Conservation (phyloP, 2,888 invertebrate species). For the Xestia c-nigrum region DNA sequence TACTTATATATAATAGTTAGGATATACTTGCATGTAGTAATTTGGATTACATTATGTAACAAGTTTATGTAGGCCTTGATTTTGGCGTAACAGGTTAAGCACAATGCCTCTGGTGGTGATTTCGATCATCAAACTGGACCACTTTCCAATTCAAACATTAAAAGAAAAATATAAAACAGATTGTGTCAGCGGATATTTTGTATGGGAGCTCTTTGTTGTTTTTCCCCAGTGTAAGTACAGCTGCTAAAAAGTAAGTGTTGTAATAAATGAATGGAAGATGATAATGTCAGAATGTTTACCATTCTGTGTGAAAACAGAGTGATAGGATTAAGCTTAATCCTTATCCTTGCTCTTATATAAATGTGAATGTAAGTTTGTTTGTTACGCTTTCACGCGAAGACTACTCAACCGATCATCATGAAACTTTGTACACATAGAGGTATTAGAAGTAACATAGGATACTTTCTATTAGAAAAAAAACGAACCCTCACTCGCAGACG, state of each 20-base stretch:
- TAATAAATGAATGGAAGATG: not conserved
- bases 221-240: not conserved
- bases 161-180: not conserved
- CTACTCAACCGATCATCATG: too few relatives aligned
- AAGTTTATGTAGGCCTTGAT: not conserved
- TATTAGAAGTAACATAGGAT: too few relatives aligned
- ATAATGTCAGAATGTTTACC: not conserved
- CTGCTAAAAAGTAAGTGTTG: too few relatives aligned
- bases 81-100: not conserved
- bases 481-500: too few relatives aligned
- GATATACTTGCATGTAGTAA: not conserved
- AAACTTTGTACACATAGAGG: too few relatives aligned
- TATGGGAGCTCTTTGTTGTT: not conserved
- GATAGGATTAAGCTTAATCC: too few relatives aligned
- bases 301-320: not conserved
- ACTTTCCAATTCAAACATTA: too few relatives aligned
- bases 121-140: not conserved
- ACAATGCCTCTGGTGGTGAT: not conserved
- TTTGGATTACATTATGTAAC: conserved; percentile 21
- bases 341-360: too few relatives aligned
- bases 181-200: not conserved
- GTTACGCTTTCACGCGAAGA: too few relatives aligned
- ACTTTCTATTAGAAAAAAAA: too few relatives aligned
- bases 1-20: not conserved
- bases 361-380: too few relatives aligned